Percentiles rank a stretch among this genome's conserved stretches.
Conservation (phyloP, 2,113 vertebrate species). For the Motacilla alba region DNA sequence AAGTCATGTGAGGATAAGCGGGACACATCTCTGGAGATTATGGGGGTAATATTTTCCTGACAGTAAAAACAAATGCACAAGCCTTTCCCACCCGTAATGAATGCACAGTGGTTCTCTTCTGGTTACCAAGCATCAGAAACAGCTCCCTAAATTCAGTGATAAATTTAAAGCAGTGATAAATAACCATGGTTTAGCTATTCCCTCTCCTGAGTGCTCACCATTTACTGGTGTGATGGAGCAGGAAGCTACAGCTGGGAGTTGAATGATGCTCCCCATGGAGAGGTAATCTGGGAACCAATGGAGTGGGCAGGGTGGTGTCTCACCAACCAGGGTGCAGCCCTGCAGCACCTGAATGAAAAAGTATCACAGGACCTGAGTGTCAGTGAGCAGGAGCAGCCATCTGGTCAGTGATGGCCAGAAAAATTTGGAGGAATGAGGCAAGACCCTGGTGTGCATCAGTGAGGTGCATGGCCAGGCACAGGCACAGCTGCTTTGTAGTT, state of each 20-base stretch:
- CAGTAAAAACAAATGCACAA: neutral
- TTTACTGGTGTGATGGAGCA: neutral
- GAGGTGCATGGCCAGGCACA: neutral
- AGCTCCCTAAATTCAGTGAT: neutral
- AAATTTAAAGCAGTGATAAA: neutral
- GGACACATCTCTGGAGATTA: neutral
- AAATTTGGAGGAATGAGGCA: neutral
- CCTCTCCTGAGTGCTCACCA: neutral
- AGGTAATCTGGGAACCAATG: neutral
- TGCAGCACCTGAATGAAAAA: neutral
- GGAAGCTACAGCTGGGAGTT: neutral
- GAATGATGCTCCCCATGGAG: neutral
- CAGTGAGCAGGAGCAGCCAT: neutral
- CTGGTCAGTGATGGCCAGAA: neutral
- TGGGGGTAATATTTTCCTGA: neutral
- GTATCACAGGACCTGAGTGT: neutral
- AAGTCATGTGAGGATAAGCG: neutral
- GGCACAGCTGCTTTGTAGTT: neutral
- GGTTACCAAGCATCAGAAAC: neutral
- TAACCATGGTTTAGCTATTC: neutral
- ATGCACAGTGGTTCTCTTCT: neutral
- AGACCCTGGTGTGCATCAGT: neutral
- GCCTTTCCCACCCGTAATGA: neutral
- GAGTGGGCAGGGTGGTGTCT: neutral
- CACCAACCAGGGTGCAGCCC: neutral